Evolutionary conservation across 2,888 invertebrate species (phyloP).

Genomic region (Dexiosoma caninum): DNA sequence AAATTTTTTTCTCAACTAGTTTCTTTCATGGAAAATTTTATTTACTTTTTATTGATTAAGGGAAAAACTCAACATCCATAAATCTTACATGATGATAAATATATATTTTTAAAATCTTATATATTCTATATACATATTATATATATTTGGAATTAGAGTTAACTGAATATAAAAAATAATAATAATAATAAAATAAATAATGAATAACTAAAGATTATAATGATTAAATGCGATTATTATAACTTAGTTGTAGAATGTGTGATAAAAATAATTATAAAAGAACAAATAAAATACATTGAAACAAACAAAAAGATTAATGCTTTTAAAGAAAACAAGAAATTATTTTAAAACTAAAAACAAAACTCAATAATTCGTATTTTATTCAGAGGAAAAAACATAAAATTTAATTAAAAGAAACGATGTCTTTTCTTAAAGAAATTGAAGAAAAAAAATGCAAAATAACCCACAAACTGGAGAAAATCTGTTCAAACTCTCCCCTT

Average conservation of each 20-base stretch:
- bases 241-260: slow-evolving; percentile 64
- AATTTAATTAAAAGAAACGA: slow-evolving; percentile 26
- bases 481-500: not conserved
- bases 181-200: slow-evolving; percentile 34
- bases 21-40: not conserved
- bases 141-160: slow-evolving; percentile 61
- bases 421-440: slow-evolving; percentile 35
- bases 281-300: slow-evolving; percentile 34
- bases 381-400: slow-evolving; percentile 40
- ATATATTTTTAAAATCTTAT: slow-evolving; percentile 53
- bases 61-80: slow-evolving; percentile 10
- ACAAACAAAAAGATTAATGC: slow-evolving; percentile 38
- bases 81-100: slow-evolving; percentile 33
- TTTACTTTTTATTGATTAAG: not conserved
- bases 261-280: slow-evolving; percentile 48
- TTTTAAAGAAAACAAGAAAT: slow-evolving; percentile 45
- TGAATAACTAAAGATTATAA: slow-evolving; percentile 56
- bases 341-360: slow-evolving; percentile 47
- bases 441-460: not conserved
- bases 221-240: slow-evolving; percentile 65
- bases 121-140: slow-evolving; percentile 54
- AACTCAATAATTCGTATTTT: slow-evolving; percentile 45
- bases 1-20: not conserved
- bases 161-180: slow-evolving; percentile 46
- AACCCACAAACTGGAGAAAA: slow-evolving; percentile 6